phyloP scores from a whole-genome alignment of 2,113 vertebrate species.

The Ceyx margarethae region DNA sequence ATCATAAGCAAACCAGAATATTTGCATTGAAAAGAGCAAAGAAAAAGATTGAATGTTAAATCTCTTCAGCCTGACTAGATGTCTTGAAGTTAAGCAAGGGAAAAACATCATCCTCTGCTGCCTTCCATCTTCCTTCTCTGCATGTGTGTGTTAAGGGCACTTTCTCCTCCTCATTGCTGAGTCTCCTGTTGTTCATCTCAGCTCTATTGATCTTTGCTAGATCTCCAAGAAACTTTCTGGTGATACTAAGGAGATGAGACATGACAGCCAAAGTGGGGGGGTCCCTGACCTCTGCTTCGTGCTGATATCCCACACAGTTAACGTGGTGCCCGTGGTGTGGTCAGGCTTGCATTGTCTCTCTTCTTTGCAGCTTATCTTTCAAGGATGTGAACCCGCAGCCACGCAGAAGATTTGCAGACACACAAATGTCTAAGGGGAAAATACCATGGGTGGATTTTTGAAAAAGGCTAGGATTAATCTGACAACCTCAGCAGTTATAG shows the following conservation, averaged over 20 bases:
- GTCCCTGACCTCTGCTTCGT: not conserved
- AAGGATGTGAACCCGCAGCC: not conserved
- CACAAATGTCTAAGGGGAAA: not conserved
- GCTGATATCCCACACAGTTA: not conserved
- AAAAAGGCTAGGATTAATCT: slow-evolving; percentile 8
- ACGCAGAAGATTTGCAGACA: not conserved
- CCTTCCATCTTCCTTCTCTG: not conserved
- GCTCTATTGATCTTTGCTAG: not conserved
- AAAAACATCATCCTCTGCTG: not conserved
- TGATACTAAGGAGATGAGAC: not conserved
- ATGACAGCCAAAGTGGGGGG: not conserved
- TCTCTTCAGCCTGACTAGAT: not conserved
- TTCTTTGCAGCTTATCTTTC: not conserved
- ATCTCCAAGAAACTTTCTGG: not conserved
- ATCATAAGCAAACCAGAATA: not conserved
- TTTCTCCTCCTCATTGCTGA: not conserved
- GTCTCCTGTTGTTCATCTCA: not conserved
- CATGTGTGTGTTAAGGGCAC: not conserved
- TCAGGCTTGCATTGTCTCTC: accelerated
- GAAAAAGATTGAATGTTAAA: not conserved
- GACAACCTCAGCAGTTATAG: slow-evolving; percentile 11
- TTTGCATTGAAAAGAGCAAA: not conserved
- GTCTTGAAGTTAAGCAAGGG: not conserved
- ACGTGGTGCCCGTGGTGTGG: accelerated
- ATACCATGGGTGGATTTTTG: not conserved